Evolutionary conservation across 2,797 vertebrate genomes (phyloP).

Genomic region (Liasis olivaceus): DNA sequence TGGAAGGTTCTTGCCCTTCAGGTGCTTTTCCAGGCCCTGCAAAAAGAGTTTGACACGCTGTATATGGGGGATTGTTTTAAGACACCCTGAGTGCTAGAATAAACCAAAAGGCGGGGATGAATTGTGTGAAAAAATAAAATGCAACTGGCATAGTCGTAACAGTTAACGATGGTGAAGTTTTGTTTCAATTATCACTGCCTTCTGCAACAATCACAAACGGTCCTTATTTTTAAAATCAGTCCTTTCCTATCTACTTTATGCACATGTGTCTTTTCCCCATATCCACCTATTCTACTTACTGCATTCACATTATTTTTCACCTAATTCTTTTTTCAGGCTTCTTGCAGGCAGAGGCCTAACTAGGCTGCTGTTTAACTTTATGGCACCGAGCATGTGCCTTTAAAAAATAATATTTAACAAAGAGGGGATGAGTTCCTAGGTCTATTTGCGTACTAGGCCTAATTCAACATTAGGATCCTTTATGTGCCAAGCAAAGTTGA

Average conservation of each 20-base stretch:
- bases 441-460: not conserved
- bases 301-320: not conserved
- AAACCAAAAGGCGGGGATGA: not conserved
- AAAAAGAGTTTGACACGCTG: not conserved
- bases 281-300: not conserved
- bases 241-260: not conserved
- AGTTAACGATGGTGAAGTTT: not conserved
- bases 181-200: not conserved
- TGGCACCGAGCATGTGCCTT: not conserved
- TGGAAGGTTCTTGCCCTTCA: slow-evolving; percentile 76
- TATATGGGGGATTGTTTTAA: not conserved
- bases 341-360: not conserved
- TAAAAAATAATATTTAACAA: not conserved
- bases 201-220: not conserved
- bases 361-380: not conserved
- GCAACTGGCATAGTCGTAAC: not conserved
- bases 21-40: slow-evolving; percentile 83
- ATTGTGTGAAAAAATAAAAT: not conserved
- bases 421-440: no score
- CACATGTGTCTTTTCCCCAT: not conserved
- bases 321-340: not conserved
- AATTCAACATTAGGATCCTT: not conserved
- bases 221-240: not conserved
- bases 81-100: not conserved
- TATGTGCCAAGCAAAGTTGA: not conserved